phyloP scores from a whole-genome alignment of 2,888 invertebrate species.

The Amphipyra berbera region DNA sequence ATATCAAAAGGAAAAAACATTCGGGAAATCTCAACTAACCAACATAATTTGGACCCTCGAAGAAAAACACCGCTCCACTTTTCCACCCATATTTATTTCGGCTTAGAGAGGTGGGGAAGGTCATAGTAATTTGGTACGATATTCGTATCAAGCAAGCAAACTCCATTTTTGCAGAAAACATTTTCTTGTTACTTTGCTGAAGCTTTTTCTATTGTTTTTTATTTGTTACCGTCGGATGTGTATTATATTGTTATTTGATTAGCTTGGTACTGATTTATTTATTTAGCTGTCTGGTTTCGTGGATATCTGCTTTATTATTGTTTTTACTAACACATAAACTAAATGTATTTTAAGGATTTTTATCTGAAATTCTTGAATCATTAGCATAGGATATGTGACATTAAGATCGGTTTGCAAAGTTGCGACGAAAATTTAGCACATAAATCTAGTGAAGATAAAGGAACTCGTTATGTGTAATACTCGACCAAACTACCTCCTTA shows the following conservation, averaged over 20 bases:
- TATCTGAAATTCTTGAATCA: too few relatives aligned
- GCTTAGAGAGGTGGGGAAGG: slow-evolving; percentile 43
- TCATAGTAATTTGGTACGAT: slow-evolving; percentile 53
- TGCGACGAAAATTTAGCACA: too few relatives aligned
- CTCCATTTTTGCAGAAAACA: slow-evolving; percentile 68
- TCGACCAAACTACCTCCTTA: neutral
- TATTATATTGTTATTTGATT: slow-evolving; percentile 51
- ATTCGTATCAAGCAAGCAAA: slow-evolving; percentile 64
- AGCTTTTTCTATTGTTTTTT: slow-evolving; percentile 63
- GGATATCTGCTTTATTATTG: neutral
- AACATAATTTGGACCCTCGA: slow-evolving; percentile 55
- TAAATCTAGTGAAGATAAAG: too few relatives aligned
- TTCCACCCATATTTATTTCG: slow-evolving; percentile 18
- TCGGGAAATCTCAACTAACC: slow-evolving; percentile 69
- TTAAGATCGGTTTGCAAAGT: too few relatives aligned
- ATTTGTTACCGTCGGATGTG: slow-evolving; percentile 27
- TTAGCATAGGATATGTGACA: too few relatives aligned
- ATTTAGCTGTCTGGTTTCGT: neutral
- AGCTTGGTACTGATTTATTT: slow-evolving; percentile 9
- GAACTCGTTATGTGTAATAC: neutral
- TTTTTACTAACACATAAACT: too few relatives aligned
- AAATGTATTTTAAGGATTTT: too few relatives aligned
- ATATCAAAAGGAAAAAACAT: slow-evolving; percentile 74
- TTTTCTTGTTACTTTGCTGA: slow-evolving; percentile 67
- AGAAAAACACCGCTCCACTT: slow-evolving; percentile 18